Conservation (phyloP, 2,113 vertebrate genomes). For the Pitta sordida region DNA sequence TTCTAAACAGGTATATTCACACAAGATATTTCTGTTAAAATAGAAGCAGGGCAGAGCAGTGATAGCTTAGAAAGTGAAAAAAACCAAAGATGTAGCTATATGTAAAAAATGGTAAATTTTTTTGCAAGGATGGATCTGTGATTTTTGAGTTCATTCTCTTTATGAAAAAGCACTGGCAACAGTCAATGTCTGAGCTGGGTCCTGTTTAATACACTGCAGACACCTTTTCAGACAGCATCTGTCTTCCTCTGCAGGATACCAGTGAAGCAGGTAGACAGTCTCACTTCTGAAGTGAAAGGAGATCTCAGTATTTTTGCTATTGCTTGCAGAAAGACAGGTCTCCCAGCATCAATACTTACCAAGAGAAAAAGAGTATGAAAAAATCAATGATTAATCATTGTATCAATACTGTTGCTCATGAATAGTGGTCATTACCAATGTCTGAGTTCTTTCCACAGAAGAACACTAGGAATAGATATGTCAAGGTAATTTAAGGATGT, state of each 20-base stretch:
- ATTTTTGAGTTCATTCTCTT: slow-evolving; percentile 8
- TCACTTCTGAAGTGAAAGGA: slow-evolving; percentile 16
- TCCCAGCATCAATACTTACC: neutral
- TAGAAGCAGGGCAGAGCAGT: neutral
- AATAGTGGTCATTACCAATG: neutral
- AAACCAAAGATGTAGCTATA: neutral
- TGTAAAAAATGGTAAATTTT: neutral
- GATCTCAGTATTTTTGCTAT: neutral
- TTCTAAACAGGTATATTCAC: neutral
- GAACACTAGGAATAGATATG: neutral
- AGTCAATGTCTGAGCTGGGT: slow-evolving; percentile 39
- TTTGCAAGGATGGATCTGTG: neutral
- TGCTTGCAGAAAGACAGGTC: neutral
- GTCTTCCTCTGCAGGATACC: slow-evolving; percentile 57
- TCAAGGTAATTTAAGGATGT: neutral
- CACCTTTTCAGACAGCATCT: slow-evolving; percentile 62
- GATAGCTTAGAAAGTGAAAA: neutral
- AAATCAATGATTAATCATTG: neutral
- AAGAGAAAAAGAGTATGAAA: neutral
- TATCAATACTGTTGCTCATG: neutral
- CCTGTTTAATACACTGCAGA: slow-evolving; percentile 46
- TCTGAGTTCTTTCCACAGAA: neutral
- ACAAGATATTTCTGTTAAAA: neutral
- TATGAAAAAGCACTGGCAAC: neutral
- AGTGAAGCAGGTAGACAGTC: slow-evolving; percentile 47